These are phyloP conservation scores for Mesorhabditis spiculigera DNA, from an alignment of 2,888 invertebrate species.

Conservation along the genomic window DNA sequence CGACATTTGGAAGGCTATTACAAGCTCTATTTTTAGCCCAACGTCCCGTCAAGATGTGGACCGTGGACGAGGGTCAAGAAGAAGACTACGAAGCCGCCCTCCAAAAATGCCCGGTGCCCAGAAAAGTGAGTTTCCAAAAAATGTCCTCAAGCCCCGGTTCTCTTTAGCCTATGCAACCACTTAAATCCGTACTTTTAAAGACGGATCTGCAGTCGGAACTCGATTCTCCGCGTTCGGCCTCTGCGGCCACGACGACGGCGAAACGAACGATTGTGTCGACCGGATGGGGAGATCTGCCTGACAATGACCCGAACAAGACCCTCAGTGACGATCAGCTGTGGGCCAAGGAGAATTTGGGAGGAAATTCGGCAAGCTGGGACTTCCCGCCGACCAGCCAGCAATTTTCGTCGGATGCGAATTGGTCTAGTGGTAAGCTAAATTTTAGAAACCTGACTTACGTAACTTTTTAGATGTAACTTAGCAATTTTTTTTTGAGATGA, in stretches of 20 bases:
- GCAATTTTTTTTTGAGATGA: neutral
- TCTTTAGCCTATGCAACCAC: neutral
- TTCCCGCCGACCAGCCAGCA: neutral
- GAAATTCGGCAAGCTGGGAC: neutral
- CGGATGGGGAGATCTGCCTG: conserved; percentile 45
- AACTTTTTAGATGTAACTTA: neutral
- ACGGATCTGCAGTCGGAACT: conserved; percentile 22
- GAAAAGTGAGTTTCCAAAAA: conserved; percentile 12
- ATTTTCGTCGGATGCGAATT: neutral
- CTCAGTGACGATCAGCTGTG: neutral
- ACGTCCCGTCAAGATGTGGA: conserved; percentile 32
- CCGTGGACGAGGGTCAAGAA: conserved; percentile 39
- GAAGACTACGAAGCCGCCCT: conserved; percentile 38
- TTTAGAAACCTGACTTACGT: neutral
- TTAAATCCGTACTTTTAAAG: neutral
- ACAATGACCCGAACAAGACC: conserved; percentile 45
- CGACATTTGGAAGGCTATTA: neutral
- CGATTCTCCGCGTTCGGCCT: conserved; percentile 23
- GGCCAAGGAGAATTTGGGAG: neutral
- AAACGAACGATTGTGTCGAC: conserved; percentile 39
- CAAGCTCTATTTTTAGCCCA: conserved; percentile 22
- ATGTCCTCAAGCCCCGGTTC: neutral
- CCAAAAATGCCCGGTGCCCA: conserved; percentile 38
- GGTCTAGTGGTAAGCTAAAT: neutral
- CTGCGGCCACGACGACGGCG: conserved; percentile 22